Percentiles rank a stretch among this genome's conserved stretches.
Conservation (phyloP, 2,113 vertebrate species). For the Megaceryle maxima region DNA sequence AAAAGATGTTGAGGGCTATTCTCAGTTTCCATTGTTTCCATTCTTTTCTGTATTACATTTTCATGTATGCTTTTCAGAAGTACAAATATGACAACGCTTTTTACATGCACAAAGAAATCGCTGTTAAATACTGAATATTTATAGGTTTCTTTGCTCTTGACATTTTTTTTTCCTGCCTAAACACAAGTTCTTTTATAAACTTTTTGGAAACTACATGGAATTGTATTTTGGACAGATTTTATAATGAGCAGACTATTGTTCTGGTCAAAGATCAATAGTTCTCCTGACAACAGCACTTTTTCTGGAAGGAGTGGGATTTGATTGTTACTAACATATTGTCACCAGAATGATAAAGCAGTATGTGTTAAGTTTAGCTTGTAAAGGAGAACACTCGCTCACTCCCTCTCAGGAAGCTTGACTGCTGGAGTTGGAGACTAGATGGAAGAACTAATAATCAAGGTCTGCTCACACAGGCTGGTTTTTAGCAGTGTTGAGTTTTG, state of each 20-base stretch:
- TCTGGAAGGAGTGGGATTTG: background rate
- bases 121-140: background rate
- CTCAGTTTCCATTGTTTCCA: background rate
- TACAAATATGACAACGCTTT: background rate
- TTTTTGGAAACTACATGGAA: background rate
- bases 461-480: background rate
- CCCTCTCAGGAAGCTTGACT: background rate
- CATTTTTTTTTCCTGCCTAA: background rate
- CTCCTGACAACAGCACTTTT: background rate
- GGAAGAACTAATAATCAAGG: background rate
- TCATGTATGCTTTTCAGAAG: no score
- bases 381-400: background rate
- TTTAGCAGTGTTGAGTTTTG: background rate
- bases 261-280: background rate
- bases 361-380: background rate
- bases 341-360: background rate
- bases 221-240: background rate
- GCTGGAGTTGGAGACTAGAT: background rate
- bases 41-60: background rate
- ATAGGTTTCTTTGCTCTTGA: background rate
- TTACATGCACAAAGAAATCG: background rate
- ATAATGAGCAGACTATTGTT: background rate
- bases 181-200: accelerated
- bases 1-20: background rate
- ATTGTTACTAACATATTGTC: background rate